These are phyloP conservation scores for Trichacis sp. DNA, from an alignment of 2,888 invertebrate species.

Conservation along the genomic window DNA sequence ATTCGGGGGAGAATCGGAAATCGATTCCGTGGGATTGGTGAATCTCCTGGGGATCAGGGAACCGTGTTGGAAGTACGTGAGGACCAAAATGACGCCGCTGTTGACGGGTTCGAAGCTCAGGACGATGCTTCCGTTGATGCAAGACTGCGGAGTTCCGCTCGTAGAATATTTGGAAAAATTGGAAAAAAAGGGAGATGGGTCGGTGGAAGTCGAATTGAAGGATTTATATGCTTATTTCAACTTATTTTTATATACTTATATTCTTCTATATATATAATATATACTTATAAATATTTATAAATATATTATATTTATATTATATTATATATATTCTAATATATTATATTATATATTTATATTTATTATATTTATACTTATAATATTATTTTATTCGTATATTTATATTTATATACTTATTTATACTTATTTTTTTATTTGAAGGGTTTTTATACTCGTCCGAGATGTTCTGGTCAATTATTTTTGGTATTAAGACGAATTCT, in stretches of 20 bases:
- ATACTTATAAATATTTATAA: no score
- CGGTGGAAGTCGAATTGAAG: conserved; percentile 50
- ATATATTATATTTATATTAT: no score
- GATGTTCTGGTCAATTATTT: conserved; percentile 51
- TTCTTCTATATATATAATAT: no score
- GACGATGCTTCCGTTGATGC: conserved; percentile 53
- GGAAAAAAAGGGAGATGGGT: conserved; percentile 28
- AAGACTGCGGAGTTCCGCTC: conserved; percentile 48
- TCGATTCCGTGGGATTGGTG: conserved; percentile 61
- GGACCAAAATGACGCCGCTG: conserved; percentile 58
- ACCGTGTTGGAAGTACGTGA: conserved; percentile 70
- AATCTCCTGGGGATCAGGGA: conserved; percentile 67
- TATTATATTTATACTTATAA: no score
- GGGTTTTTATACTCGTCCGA: conserved; percentile 53
- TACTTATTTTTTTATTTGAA: no score
- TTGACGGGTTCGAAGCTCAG: conserved; percentile 56
- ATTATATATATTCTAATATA: no score
- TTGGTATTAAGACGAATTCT: conserved; percentile 56
- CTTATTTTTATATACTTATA: no score
- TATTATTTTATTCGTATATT: no score
- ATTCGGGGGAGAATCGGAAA: conserved; percentile 59
- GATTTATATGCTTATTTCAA: conserved; percentile 44
- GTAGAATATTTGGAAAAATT: conserved; percentile 46
- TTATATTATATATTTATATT: no score
- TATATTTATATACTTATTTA: no score